Conservation (phyloP, 2,797 vertebrate genomes). For the Phoeniculus purpureus region DNA sequence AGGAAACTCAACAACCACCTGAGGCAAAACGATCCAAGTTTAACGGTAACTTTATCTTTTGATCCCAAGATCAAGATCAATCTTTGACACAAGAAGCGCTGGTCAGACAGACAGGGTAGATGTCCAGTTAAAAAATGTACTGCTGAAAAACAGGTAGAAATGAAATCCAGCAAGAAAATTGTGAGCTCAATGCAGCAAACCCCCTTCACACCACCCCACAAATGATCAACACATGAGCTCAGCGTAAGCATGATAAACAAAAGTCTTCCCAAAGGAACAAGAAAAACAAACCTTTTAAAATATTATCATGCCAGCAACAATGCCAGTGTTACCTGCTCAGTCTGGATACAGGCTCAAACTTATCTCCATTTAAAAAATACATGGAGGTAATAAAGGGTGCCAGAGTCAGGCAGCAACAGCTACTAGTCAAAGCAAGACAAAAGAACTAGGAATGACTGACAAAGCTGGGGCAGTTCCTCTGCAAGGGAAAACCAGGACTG, state of each 20-base stretch:
- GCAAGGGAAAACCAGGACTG: neutral
- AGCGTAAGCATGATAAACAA: neutral
- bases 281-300: neutral
- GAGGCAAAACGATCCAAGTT: neutral
- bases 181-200: neutral
- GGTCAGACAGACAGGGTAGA: neutral
- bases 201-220: neutral
- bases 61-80: neutral
- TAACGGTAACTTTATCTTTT: neutral
- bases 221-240: neutral
- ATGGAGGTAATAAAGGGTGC: neutral
- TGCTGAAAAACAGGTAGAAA: neutral
- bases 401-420: neutral
- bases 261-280: neutral
- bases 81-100: neutral
- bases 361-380: neutral
- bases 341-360: neutral
- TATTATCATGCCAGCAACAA: neutral
- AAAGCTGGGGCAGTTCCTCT: neutral
- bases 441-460: slow-evolving; percentile 11
- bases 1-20: neutral
- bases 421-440: neutral
- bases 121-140: neutral
- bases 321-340: neutral
- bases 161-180: neutral